Conservation (phyloP, 2,888 invertebrate species). For the Alcis repandata region DNA sequence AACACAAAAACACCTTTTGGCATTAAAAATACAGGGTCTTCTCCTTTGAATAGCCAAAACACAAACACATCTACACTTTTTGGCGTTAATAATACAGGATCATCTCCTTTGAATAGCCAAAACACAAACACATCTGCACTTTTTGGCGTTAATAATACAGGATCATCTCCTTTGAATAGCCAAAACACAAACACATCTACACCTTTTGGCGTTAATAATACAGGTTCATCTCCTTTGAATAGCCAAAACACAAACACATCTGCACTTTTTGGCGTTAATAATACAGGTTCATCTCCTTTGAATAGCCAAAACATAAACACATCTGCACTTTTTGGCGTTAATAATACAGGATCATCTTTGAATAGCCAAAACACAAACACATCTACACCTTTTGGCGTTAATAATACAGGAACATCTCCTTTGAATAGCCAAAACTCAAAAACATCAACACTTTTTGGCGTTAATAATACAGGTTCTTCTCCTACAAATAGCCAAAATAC, state of each 20-base stretch:
- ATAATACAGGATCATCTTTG: not conserved
- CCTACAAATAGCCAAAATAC: not conserved
- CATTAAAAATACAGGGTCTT: not conserved
- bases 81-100: not conserved
- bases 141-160: not conserved
- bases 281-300: not conserved
- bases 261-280: not conserved
- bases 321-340: not conserved
- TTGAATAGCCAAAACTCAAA: not conserved
- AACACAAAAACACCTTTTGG: not conserved
- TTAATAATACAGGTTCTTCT: not conserved
- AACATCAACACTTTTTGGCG: not conserved
- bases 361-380: not conserved
- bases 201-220: not conserved
- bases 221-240: not conserved
- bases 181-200: not conserved
- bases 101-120: not conserved
- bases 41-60: not conserved
- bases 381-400: not conserved
- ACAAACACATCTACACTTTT: not conserved
- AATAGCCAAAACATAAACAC: not conserved
- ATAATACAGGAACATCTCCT: not conserved
- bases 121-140: not conserved
- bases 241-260: not conserved
- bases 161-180: not conserved